Conservation (phyloP, 2,113 vertebrate genomes). For the Litocranius walleri region DNA sequence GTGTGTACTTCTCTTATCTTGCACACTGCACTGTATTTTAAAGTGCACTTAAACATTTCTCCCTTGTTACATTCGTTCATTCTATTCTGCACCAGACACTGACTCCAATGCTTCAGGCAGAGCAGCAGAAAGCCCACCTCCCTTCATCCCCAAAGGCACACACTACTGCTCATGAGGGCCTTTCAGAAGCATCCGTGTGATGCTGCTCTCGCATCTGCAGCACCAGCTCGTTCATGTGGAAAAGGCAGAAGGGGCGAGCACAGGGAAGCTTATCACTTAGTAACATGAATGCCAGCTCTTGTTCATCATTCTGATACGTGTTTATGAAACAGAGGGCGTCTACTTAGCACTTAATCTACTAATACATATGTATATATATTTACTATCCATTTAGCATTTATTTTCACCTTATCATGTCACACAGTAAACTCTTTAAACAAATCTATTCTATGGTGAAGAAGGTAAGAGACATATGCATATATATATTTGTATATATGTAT, state of each 20-base stretch:
- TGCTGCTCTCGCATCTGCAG: background rate
- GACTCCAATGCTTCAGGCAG: too few species aligned
- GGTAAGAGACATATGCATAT: background rate
- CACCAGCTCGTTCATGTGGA: too few species aligned
- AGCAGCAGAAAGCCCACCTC: background rate
- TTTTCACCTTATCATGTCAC: background rate
- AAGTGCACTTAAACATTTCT: background rate
- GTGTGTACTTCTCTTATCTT: background rate
- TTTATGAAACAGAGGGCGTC: background rate
- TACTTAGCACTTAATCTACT: background rate
- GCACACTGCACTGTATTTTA: background rate
- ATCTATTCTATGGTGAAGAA: background rate
- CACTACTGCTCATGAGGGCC: rapidly evolving
- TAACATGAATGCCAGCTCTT: background rate
- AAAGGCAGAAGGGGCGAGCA: background rate
- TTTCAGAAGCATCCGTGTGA: rapidly evolving
- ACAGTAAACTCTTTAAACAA: background rate
- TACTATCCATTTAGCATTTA: background rate
- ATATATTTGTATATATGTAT: background rate
- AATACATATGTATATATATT: background rate
- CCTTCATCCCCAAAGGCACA: background rate
- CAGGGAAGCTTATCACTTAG: background rate
- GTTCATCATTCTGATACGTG: background rate
- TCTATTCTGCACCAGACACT: background rate
- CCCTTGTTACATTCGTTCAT: background rate